These are phyloP conservation scores for Arothron firmamentum DNA, from an alignment of 2,113 vertebrate genomes.

Conservation along the genomic window DNA sequence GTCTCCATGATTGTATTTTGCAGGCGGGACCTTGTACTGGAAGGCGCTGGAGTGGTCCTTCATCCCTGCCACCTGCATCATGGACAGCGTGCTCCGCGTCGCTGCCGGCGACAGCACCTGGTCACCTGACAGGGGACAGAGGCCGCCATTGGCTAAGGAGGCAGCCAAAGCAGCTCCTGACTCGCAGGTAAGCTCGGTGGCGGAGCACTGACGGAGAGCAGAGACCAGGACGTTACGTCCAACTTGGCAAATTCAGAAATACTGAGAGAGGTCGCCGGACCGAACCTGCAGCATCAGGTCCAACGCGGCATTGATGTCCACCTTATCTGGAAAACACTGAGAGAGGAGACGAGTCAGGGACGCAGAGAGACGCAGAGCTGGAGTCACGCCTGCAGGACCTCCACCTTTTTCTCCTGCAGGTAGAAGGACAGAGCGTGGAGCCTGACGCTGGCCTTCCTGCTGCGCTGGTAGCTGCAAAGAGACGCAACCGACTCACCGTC, in stretches of 20 bases:
- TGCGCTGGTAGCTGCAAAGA: constrained; percentile 48
- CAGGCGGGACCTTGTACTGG: constrained; percentile 57
- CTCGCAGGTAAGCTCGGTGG: constrained; percentile 70
- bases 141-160: constrained; percentile 69
- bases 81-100: constrained; percentile 56
- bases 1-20: not conserved
- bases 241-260: not conserved
- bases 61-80: constrained; percentile 74
- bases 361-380: not conserved
- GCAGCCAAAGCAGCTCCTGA: constrained; percentile 66
- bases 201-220: constrained; percentile 52
- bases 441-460: constrained; percentile 53
- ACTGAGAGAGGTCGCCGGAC: not conserved
- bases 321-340: constrained; percentile 69
- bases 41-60: constrained; percentile 67
- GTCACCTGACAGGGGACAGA: constrained; percentile 71
- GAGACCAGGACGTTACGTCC: not conserved
- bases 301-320: constrained; percentile 60
- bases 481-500: too few relatives aligned
- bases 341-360: not conserved
- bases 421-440: constrained; percentile 67
- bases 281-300: constrained; percentile 69
- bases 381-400: too few relatives aligned
- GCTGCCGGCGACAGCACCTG: constrained; percentile 62
- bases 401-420: constrained; percentile 70